Base-by-base conservation (phyloP, 2,113 vertebrate genomes). In the Pyxicephalus adspersus region DNA sequence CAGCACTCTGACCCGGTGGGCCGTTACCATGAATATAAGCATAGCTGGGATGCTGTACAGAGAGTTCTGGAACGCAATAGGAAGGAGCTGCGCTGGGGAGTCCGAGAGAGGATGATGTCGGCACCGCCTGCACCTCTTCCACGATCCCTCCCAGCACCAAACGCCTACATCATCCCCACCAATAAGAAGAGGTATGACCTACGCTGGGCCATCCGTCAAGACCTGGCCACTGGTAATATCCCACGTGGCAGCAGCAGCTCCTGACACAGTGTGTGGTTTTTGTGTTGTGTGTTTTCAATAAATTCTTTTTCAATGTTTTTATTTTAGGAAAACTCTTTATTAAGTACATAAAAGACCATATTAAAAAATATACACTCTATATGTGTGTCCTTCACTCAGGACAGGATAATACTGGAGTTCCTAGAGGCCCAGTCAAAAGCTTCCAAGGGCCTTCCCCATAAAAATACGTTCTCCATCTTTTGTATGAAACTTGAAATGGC, bases 161-260 rank as follows among this genome's bases (percentile, higher is more conserved):
- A 97, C 84, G 71, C 74, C 0, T 98, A 98, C 34, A 3, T 86
- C 0, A 94, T 95, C n/a, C 97, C 97, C 19, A 97, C 95, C 0
- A 92, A 92, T 23, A 98, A 99, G 87, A 96, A 95, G 71, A 90
- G 96, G 1, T 92, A 91, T 0, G 89, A 93, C 1, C 91, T 98
- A 11, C 91, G 95, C 72, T 98, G 95, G 94, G 87, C 90, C 52
- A 85, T 97, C 85, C 92, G 95, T 34, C 94, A 91, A 70, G 92
- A 95, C 64, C 85, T 99, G 80, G 95, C 95, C 57, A 89, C 89
- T 2, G 89, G 93, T 0, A 58, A 92, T 15, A 60, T 93, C 0
- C 96, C 95, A 1, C 77, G 85, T 17, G 92, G 85, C 54, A 81
- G 54, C 54, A 81, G 54, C 23, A 71, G 22, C 28, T 87, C 76